Evolutionary conservation across 2,797 vertebrate species (phyloP), one percentile per base, ranked within the genome.

Genomic region (Carcharodon carcharias): DNA sequence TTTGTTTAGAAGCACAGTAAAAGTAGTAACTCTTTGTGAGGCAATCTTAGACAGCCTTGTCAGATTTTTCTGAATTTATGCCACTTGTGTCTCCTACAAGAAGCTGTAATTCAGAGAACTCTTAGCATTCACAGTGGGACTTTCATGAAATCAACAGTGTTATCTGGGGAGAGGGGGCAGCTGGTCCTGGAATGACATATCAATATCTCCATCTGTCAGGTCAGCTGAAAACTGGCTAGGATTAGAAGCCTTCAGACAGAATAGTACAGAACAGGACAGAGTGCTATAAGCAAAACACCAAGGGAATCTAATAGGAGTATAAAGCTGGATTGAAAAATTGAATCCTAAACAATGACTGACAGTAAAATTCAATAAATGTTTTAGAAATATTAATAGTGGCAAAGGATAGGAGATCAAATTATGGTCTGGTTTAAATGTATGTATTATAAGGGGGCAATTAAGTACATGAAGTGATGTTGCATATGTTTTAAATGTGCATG

Each of bases 51-150:
- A 95, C 96, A 89, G 96, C 96, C 92, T 96, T 94, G 45, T 54
- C 23, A 40, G 96, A 96, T 97, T 96, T 35, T 9, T 0, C 61
- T 97, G 97, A 97, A 96, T 97, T 96, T 96, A 94, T 96, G 97
- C 96, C 97, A 96, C 95, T 97, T 96, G 96, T 12, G 5, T 95
- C 96, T 97, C 54, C 96, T 96, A 82, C 96, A 96, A 96, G 28
- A 96, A 96, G 96, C 96, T 58, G 96, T 18, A 95, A 96, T 71
- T 54, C 4, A 96, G 96, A 93, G 95, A 0, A 65, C 96, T 54
- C 96, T 96, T 82, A 50, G 95, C 87, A 91, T 96, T 50, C 40
- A 45, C 91, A 4, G 85, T 80, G 65, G 23, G 96, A 96, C 96
- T 97, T 96, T 96, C 96, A 87, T 0, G 45, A 96, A 21, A 80